Percentiles rank a stretch among this genome's conserved stretches.
Conservation (phyloP, 2,888 invertebrate genomes). For the Heliothis peltigera region DNA sequence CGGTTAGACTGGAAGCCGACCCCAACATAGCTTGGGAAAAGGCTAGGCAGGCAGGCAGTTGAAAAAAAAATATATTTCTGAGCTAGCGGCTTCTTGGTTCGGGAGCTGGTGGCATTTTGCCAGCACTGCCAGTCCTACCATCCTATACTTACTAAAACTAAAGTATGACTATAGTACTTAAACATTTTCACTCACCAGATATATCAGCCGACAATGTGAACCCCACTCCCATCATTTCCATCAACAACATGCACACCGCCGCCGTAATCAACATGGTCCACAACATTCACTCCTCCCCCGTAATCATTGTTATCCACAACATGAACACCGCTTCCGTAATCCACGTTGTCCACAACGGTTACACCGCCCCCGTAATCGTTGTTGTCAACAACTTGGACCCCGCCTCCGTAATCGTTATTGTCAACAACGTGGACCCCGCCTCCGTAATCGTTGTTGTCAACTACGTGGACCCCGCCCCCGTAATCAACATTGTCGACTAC, state of each 20-base stretch:
- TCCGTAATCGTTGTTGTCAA: not conserved
- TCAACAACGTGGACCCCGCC: not conserved
- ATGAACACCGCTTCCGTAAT: not conserved
- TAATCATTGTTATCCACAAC: not conserved
- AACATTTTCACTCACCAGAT: not conserved
- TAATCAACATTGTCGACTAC: not conserved
- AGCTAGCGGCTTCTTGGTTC: too few species aligned
- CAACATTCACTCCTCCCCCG: not conserved
- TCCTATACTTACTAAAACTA: too few species aligned
- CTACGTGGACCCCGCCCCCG: not conserved
- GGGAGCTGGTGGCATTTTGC: too few species aligned
- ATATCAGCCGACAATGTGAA: not conserved
- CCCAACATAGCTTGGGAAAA: too few species aligned
- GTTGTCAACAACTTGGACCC: slow-evolving; percentile 14
- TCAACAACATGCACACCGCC: not conserved
- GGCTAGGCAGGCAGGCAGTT: too few species aligned
- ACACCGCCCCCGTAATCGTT: not conserved
- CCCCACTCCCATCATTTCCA: not conserved
- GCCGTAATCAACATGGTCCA: not conserved
- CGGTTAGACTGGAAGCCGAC: too few species aligned
- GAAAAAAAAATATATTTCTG: too few species aligned
- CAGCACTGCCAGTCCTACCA: too few species aligned
- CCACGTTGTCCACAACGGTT: not conserved
- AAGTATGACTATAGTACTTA: too few species aligned
- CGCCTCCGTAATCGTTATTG: slow-evolving; percentile 24